Base-by-base conservation (phyloP, 2,888 invertebrate genomes). In the Dryobota labecula region DNA sequence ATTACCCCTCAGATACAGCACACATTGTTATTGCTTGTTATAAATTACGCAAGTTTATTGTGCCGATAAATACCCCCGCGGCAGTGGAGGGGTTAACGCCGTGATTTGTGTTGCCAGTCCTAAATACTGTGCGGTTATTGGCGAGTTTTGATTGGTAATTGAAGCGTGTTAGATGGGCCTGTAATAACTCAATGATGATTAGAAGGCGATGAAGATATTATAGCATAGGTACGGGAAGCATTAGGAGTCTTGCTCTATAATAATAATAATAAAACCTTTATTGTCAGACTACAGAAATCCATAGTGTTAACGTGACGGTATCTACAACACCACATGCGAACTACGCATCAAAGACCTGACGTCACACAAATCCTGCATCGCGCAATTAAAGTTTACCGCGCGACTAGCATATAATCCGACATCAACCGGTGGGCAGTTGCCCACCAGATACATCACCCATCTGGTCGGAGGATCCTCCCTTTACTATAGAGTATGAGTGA, bases 1-100 rank as follows among this genome's bases (percentile, higher is more conserved):
- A 95, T 94, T 90, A 91, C 92, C 90, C 87, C 84, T 87, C 89
- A 88, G 93, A 94, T 94, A 92, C 86, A 86, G 89, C 91, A 92
- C 90, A 93, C 93, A 94, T 93, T 93, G 93, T 94, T 94, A 94
- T 88, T 86, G 90, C 87, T 87, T 83, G 91, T 91, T 94, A 94
- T 94, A 94, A 94, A 94, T 94, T 92, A 92, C 90, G 79, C 84
- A 89, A 90, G 88, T 90, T 89, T 90, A 91, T 89, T 89, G 90
- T 89, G 86, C 88, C 88, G 92, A 89, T 92, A 92, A 91, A 92
- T 89, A 90, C 91, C 91, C 92, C 89, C 81, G 80, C 85, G 89
- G 87, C 86, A 82, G 75, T 79, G 76, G 85, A 73, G 80, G 84
- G 84, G 76, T 86, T 85, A 83, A 66, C 80, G 72, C 57, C 61